A percentile compares a stretch with the other conserved stretches of the same genome.
Evolutionary conservation across 2,113 vertebrate genomes (phyloP).

Genomic region (Abramis brama): DNA sequence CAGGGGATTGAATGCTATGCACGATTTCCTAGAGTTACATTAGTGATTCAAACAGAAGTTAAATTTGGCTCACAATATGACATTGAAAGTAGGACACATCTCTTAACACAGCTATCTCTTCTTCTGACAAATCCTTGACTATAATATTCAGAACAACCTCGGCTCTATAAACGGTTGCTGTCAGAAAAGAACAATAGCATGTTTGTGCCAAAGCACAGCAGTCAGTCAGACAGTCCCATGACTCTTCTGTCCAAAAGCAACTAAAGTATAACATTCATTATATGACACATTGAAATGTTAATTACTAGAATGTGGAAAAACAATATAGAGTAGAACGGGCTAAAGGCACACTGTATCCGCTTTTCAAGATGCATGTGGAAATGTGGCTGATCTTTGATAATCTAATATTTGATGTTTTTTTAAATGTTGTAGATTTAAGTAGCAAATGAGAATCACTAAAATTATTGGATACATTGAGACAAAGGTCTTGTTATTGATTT

Average conservation of each 20-base stretch:
- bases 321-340: neutral
- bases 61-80: conserved; percentile 1
- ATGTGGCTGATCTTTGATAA: too few species aligned
- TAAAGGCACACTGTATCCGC: too few species aligned
- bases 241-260: neutral
- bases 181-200: neutral
- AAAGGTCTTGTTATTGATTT: too few species aligned
- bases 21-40: conserved; percentile 24
- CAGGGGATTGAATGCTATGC: conserved; percentile 18
- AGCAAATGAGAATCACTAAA: too few species aligned
- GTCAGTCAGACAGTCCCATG: conserved; percentile 23
- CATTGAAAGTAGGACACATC: conserved; percentile 26
- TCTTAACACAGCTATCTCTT: conserved; percentile 9
- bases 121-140: neutral
- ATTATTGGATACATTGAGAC: too few species aligned
- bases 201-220: neutral
- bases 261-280: neutral
- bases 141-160: neutral
- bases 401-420: too few species aligned
- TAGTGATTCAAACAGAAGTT: conserved; percentile 23
- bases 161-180: neutral
- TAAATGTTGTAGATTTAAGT: too few species aligned
- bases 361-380: too few species aligned
- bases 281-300: neutral
- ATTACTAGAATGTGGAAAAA: conserved; percentile 7